These are phyloP conservation scores for Arrhopalites spinosus DNA, from an alignment of 2,888 invertebrate genomes.

Conservation along the genomic window DNA sequence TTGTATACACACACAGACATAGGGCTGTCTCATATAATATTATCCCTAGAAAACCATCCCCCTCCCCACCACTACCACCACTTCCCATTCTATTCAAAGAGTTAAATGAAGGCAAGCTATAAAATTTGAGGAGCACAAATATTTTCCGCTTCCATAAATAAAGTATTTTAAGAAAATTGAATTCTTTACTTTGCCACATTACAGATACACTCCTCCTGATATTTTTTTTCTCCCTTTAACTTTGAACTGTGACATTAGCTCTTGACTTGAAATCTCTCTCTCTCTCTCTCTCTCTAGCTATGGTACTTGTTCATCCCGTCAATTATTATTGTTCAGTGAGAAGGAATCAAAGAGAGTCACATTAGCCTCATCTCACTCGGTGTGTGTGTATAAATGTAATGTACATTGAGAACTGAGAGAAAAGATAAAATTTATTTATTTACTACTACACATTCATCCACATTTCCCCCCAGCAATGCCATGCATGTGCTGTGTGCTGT, in stretches of 20 bases:
- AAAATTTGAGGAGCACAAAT: conserved; percentile 31
- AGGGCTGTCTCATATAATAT: no score
- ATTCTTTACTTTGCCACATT: conserved; percentile 10
- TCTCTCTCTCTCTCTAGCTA: background rate
- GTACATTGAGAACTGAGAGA: no score
- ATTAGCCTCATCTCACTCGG: background rate
- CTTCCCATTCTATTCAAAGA: conserved; percentile 8
- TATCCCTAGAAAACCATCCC: no score
- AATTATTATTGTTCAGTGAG: conserved; percentile 15
- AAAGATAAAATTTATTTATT: no score
- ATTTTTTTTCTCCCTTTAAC: no score
- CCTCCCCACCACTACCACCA: no score
- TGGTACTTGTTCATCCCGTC: background rate
- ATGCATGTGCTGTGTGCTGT: no score
- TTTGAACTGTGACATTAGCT: background rate
- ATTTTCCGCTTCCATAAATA: conserved; percentile 32
- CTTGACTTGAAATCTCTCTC: background rate
- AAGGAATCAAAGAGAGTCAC: conserved; percentile 5
- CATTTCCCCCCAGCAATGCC: no score
- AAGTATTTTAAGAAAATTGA: conserved; percentile 31
- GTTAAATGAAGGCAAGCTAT: conserved; percentile 27
- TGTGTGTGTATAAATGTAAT: no score
- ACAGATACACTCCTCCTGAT: no score
- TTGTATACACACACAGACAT: no score
- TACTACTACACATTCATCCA: no score